Conservation (phyloP, 2,113 vertebrate species). For the Trichechus manatus region DNA sequence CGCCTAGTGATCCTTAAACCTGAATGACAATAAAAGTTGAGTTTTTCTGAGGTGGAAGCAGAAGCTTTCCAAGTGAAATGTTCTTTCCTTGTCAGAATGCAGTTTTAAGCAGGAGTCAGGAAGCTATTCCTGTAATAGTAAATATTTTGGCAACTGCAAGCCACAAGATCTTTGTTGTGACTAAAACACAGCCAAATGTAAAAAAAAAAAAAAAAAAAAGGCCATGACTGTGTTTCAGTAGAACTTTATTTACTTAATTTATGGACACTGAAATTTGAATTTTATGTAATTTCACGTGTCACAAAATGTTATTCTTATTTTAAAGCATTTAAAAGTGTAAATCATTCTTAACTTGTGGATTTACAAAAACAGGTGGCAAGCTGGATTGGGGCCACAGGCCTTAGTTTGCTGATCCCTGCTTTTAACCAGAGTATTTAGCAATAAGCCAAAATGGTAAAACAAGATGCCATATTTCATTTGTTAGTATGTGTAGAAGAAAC, state of each 20-base stretch:
- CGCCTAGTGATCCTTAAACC: neutral
- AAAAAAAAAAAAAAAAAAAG: neutral
- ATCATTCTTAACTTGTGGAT: neutral
- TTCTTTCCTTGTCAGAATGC: neutral
- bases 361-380: neutral
- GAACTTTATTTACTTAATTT: neutral
- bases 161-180: neutral
- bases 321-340: constrained; percentile 12
- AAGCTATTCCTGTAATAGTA: neutral
- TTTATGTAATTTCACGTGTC: neutral
- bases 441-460: neutral
- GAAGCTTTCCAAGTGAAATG: constrained; percentile 37
- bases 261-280: constrained; percentile 13
- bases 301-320: constrained; percentile 33
- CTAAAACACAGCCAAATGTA: neutral
- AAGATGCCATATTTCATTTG: neutral
- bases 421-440: constrained; percentile 53
- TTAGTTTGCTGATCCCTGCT: neutral
- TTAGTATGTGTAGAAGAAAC: neutral
- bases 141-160: neutral
- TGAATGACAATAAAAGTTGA: neutral
- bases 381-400: neutral
- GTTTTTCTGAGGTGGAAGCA: constrained; percentile 4
- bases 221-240: neutral
- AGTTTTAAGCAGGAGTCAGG: constrained; percentile 6